Evolutionary conservation across 2,797 vertebrate species (phyloP), one percentile per base, ranked within the genome.

Genomic region (Meda fulgida): DNA sequence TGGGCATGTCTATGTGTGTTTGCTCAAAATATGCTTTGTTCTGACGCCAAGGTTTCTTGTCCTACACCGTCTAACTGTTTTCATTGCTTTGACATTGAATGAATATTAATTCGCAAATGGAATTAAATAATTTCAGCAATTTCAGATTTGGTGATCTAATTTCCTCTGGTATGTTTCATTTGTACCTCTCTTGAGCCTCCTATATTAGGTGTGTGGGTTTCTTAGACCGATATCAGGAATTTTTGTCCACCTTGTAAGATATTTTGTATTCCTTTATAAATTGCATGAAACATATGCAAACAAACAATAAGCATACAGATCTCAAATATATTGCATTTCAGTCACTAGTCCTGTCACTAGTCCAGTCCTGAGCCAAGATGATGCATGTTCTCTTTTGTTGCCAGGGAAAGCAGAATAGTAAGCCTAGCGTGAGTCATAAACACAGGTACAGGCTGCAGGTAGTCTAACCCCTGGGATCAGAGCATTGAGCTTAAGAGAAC

Each of bases 251-350:
- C 36, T 36, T 40, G 34, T 36, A 31, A 7, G 34, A 38, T 7
- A 67, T 29, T 76, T 36, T n/a, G 19, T 36, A 65, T 63, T 48
- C 65, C 26, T 63, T 53, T 76, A 34, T 55, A 78, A 55, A 77
- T 19, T 63, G 46, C 46, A 66, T 55, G 38, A 55, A 46, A 51
- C 18, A 70, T 21, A 76, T 3, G 19, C 16, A 70, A 72, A 81
- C 73, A 84, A 84, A 69, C 48, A 53, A 67, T 29, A 55, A 58
- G 46, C 46, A 55, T 55, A 46, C 34, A 53, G 46, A 77, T 84
- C 73, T 84, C n/a, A 78, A 78, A 78, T 84, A 84, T 78, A 69
- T 77, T 84, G 63, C 46, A 58, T 78, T 84, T 84, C 38, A 78
- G 43, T 46, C 55, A 36, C 4, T 58, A 43, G 46, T 48, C 43